phyloP scores from a whole-genome alignment of 1,140 invertebrate genomes.

The Bombus waltoni region DNA sequence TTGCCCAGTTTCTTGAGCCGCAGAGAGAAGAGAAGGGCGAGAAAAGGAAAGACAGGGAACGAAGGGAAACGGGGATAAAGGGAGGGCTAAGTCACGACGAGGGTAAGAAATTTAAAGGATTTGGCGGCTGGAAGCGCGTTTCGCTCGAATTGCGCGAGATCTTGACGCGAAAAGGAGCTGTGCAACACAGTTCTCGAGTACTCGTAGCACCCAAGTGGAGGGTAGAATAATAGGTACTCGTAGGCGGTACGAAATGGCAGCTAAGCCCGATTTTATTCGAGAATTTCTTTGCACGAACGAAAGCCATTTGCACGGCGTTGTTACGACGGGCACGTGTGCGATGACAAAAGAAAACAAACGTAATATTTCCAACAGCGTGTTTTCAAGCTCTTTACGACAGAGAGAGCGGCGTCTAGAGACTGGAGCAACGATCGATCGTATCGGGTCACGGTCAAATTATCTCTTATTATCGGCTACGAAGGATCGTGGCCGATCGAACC shows the following conservation, averaged over 20 bases:
- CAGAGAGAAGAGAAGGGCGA: not conserved
- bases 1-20: too few species aligned
- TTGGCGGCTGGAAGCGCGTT: not conserved
- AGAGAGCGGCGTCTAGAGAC: too few species aligned
- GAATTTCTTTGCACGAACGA: not conserved
- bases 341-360: too few species aligned
- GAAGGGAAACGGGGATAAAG: not conserved
- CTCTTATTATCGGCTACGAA: not conserved
- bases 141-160: conserved; percentile 40
- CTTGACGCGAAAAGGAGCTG: conserved; percentile 48
- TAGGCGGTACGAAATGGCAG: conserved; percentile 20
- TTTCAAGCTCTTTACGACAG: too few species aligned
- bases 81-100: not conserved
- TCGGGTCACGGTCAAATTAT: not conserved
- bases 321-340: too few species aligned
- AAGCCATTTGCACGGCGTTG: not conserved
- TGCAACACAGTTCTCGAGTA: conserved; percentile 43
- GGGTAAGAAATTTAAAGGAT: conserved; percentile 25
- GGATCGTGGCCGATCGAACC: too few species aligned
- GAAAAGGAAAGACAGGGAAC: not conserved
- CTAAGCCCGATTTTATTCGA: conserved; percentile 25
- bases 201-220: conserved; percentile 26
- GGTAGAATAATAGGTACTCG: conserved; percentile 44
- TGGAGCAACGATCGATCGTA: not conserved
- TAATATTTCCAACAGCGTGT: too few species aligned